These are phyloP conservation scores for Alauda arvensis DNA, from an alignment of 2,797 vertebrate genomes.

Conservation along the genomic window DNA sequence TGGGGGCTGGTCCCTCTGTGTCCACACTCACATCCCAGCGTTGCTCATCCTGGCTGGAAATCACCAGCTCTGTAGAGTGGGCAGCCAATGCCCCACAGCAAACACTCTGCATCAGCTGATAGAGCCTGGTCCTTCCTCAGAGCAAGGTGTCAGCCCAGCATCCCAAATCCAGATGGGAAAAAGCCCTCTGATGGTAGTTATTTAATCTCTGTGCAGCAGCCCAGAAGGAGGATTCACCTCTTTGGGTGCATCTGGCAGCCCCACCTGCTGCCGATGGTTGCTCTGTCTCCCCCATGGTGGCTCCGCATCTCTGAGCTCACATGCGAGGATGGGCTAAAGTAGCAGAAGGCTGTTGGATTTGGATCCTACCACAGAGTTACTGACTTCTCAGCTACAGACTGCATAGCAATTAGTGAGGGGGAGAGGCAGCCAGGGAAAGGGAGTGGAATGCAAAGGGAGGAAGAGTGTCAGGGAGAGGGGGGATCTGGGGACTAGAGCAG, in stretches of 20 bases:
- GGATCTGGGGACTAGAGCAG: neutral
- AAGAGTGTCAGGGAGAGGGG: constrained; percentile 23
- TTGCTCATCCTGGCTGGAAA: fast-evolving
- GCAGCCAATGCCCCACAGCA: neutral
- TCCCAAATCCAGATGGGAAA: neutral
- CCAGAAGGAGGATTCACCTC: neutral
- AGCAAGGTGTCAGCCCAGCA: neutral
- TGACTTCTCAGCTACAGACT: constrained; percentile 70
- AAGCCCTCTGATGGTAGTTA: neutral
- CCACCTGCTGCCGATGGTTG: neutral
- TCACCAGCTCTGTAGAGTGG: too few relatives aligned
- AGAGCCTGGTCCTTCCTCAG: neutral
- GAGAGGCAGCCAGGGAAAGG: constrained; percentile 42
- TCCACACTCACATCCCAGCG: fast-evolving
- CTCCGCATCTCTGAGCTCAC: constrained; percentile 71
- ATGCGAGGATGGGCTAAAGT: constrained; percentile 77
- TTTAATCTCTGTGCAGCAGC: neutral
- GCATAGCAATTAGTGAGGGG: constrained; percentile 62
- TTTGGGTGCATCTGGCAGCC: neutral
- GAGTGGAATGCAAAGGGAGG: constrained; percentile 18
- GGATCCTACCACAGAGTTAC: constrained; percentile 68
- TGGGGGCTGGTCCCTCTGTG: neutral
- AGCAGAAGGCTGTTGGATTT: constrained; percentile 72
- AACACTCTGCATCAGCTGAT: neutral
- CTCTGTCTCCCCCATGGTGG: constrained; percentile 31